These are phyloP conservation scores for Miniopterus natalensis DNA, from an alignment of 2,113 vertebrate genomes.

Conservation along the genomic window DNA sequence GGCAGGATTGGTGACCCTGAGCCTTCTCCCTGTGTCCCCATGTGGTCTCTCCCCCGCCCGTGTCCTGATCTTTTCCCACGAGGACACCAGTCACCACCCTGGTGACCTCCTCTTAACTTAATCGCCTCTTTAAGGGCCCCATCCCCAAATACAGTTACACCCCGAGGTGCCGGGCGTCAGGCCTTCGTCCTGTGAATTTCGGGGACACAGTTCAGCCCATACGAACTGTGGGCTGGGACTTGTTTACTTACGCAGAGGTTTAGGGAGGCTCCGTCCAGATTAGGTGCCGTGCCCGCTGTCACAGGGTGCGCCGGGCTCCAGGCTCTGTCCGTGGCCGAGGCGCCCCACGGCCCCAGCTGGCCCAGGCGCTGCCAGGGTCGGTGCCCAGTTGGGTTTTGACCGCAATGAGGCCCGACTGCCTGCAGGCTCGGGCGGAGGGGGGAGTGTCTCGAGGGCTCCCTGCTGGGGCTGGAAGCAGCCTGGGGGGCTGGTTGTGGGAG, in stretches of 20 bases:
- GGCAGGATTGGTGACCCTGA: fast-evolving
- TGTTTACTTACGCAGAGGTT: neutral
- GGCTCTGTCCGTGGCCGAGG: no score
- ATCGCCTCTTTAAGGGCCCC: neutral
- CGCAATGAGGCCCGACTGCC: no score
- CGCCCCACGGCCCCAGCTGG: no score
- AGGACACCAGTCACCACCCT: neutral
- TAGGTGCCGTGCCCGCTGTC: neutral
- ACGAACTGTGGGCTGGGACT: neutral
- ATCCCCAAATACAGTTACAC: neutral
- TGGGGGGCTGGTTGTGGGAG: no score
- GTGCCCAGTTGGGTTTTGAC: no score
- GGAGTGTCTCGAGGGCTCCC: no score
- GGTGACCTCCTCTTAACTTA: neutral
- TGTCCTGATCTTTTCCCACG: neutral
- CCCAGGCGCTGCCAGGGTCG: no score
- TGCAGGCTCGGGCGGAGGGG: no score
- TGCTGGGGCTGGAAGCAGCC: no score
- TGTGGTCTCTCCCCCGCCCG: fast-evolving
- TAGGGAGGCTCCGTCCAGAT: neutral
- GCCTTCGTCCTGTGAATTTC: neutral
- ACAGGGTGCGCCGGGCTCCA: no score
- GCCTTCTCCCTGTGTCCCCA: neutral
- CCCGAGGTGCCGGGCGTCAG: neutral
- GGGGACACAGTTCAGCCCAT: neutral